Base-by-base conservation (phyloP, 35 echinoderm and acorn worm genomes). In the Amphiura filiformis region DNA sequence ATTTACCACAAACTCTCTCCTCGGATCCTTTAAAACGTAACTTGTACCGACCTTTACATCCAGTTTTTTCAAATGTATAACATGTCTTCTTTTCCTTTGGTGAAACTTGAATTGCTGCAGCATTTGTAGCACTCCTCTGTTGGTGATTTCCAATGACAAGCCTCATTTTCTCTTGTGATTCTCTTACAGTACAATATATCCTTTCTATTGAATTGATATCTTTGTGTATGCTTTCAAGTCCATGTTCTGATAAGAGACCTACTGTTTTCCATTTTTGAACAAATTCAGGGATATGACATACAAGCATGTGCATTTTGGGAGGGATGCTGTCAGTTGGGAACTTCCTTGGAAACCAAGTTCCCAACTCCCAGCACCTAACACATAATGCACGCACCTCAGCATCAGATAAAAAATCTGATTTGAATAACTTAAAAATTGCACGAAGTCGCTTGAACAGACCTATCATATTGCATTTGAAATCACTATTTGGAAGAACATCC, bases 401-500 rank as follows among this genome's bases (percentile, higher is more conserved):
- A 33, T 12, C 13, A 32, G 86, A 30, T 11, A 88, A 65, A 57
- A 88, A 88, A 14, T 76, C n/a, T 47, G 86, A 13, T 36, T 80
- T 76, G 79, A 88, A 88, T 52, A 15, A 79, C 39, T 33, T 34
- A 88, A 88, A 52, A 56, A 88, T 88, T 5, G 4, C 32, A 34
- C 70, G 4, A 9, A 87, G 28, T 23, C 37, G 76, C 0, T 39
- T 0, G 44, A 52, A 52, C 20, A 52, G 20, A 52, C 44, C 44
- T 52, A 7, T 7, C 7, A 52, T 11, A 52, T 20, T 7, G 20
- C 44, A 52, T 52, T 52, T 52, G 20, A 52, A 7, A 7, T 52
- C 7, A 20, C 44, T 20, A 52, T 52, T 20, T 52, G 44, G 44
- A 52, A 52, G 44, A 11, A 52, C 44, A 20, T 20, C 20, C 7